These are phyloP conservation scores for Thrips palmi DNA, from an alignment of 1,140 invertebrate genomes.

Conservation along the genomic window DNA sequence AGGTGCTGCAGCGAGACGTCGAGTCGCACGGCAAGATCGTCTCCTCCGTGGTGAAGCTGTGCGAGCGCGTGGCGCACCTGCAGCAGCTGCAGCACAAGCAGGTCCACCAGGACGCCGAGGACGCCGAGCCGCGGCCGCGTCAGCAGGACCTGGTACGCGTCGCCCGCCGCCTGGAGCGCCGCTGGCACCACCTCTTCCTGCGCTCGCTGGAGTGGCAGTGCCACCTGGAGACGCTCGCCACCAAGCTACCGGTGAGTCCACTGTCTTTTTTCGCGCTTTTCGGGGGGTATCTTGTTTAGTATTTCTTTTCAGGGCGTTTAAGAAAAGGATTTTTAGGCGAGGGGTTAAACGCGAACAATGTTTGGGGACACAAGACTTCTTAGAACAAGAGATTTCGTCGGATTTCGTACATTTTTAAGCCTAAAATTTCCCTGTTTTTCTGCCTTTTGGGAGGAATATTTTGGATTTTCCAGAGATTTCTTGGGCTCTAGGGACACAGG, in stretches of 20 bases:
- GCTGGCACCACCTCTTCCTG: conserved; percentile 76
- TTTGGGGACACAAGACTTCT: no score
- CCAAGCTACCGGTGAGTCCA: conserved; percentile 23
- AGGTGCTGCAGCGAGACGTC: conserved; percentile 69
- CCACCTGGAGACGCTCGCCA: conserved; percentile 44
- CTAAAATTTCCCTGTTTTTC: no score
- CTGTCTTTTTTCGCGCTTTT: conserved; percentile 6
- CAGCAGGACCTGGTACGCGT: conserved; percentile 14
- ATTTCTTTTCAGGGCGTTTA: no score
- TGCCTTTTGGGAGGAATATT: no score
- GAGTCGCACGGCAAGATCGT: conserved; percentile 68
- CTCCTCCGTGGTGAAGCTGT: conserved; percentile 52
- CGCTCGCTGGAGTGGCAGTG: conserved; percentile 78
- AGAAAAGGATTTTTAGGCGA: no score
- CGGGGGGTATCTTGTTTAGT: no score
- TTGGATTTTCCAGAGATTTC: no score
- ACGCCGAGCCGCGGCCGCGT: conserved; percentile 8
- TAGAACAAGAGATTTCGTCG: no score
- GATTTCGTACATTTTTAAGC: no score
- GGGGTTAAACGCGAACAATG: no score
- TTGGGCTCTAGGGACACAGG: no score
- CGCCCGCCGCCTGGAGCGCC: conserved; percentile 47
- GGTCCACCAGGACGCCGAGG: conserved; percentile 7
- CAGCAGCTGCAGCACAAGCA: background rate
- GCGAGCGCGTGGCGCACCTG: conserved; percentile 24